A percentile compares a stretch with the other conserved stretches of the same genome.
These are phyloP conservation scores for Stichopus chloronotus DNA, from an alignment of 35 echinoderm and acorn worm species.

Conservation along the genomic window DNA sequence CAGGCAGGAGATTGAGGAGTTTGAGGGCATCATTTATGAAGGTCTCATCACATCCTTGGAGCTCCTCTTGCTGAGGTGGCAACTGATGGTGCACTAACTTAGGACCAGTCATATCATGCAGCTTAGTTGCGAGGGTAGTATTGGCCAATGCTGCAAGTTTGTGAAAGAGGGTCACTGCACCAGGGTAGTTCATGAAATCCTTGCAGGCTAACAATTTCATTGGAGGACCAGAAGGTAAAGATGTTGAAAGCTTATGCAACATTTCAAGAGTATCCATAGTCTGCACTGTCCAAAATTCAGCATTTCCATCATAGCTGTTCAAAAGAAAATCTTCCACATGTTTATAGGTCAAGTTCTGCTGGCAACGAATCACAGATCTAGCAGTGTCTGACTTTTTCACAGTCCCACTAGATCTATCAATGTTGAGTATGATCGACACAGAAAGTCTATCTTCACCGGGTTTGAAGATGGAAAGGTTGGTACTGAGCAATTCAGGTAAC, in stretches of 20 bases:
- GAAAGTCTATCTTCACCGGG: background rate
- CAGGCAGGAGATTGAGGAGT: background rate
- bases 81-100: constrained; percentile 6
- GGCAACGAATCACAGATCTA: background rate
- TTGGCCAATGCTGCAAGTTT: background rate
- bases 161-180: background rate
- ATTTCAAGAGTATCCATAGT: constrained; percentile 7
- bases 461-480: constrained; percentile 73
- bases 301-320: background rate
- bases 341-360: constrained; percentile 22
- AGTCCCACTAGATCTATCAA: background rate
- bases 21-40: background rate
- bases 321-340: constrained; percentile 63
- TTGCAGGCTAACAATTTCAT: background rate
- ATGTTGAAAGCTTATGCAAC: background rate
- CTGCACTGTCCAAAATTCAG: background rate
- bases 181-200: constrained; percentile 19
- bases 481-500: constrained; percentile 65
- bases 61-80: background rate
- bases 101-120: background rate
- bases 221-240: background rate
- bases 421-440: constrained; percentile 25
- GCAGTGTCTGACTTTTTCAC: background rate
- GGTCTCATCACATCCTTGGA: background rate
- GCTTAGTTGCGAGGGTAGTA: background rate